Conservation (phyloP, 1,140 invertebrate genomes). For the Drosophila nebulosa region DNA sequence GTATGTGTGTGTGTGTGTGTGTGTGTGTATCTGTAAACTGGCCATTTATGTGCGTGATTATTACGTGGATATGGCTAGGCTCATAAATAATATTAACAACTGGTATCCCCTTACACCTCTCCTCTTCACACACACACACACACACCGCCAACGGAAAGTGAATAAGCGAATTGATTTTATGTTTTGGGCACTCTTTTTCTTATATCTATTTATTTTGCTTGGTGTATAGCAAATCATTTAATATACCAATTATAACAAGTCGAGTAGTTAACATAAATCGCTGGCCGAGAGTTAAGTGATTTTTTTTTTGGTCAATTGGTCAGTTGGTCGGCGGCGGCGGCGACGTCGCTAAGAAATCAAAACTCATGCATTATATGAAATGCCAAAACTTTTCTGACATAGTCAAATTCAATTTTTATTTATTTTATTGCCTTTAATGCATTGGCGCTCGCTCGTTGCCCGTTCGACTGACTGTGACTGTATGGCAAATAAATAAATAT, state of each 20-base stretch:
- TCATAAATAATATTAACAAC: slow-evolving; percentile 76
- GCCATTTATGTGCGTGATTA: slow-evolving; percentile 79
- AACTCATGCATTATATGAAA: slow-evolving; percentile 75
- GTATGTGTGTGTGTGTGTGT: background rate
- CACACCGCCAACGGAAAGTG: slow-evolving; percentile 33
- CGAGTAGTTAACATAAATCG: slow-evolving; percentile 78
- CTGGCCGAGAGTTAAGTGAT: slow-evolving; percentile 64
- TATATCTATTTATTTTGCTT: background rate
- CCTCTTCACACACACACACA: slow-evolving; percentile 5
- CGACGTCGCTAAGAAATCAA: slow-evolving; percentile 70
- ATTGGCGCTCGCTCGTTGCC: slow-evolving; percentile 37
- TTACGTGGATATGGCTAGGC: slow-evolving; percentile 71
- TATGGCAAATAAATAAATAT: slow-evolving; percentile 75
- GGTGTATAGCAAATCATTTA: slow-evolving; percentile 60
- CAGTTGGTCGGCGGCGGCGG: slow-evolving; percentile 27
- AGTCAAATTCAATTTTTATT: slow-evolving; percentile 78
- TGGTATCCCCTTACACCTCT: slow-evolving; percentile 31
- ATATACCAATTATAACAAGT: slow-evolving; percentile 80
- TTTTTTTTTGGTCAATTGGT: slow-evolving; percentile 38
- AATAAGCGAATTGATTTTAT: slow-evolving; percentile 63
- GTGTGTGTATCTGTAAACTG: slow-evolving; percentile 45
- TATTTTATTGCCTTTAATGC: slow-evolving; percentile 78
- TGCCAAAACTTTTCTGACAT: slow-evolving; percentile 75
- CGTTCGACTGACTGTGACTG: slow-evolving; percentile 28
- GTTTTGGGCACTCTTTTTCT: slow-evolving; percentile 58